phyloP scores from a whole-genome alignment of 2,888 invertebrate species.

The Torymus tubicola region DNA sequence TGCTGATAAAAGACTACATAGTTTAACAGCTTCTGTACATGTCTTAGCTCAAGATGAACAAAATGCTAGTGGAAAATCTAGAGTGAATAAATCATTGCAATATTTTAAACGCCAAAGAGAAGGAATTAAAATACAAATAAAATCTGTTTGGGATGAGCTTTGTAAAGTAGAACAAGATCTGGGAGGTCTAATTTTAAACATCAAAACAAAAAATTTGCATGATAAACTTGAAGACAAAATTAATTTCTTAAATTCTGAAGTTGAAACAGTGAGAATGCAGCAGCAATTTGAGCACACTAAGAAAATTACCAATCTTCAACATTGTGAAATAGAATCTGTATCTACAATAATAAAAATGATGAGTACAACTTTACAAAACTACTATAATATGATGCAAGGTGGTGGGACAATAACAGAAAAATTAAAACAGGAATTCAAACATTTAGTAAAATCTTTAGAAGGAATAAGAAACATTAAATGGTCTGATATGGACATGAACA shows the following conservation, averaged over 20 bases:
- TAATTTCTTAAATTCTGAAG: conserved; percentile 62
- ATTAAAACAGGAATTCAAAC: conserved; percentile 79
- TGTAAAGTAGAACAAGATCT: conserved; percentile 66
- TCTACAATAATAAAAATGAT: conserved; percentile 78
- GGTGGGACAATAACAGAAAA: conserved; percentile 80
- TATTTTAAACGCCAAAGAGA: conserved; percentile 72
- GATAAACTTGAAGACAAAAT: conserved; percentile 64
- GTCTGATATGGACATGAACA: conserved; percentile 77
- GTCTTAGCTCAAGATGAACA: conserved; percentile 64
- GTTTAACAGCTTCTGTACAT: conserved; percentile 67
- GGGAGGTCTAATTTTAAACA: conserved; percentile 59
- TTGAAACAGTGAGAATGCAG: conserved; percentile 68
- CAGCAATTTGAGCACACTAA: conserved; percentile 76
- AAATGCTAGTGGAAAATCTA: conserved; percentile 72
- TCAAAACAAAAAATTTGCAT: conserved; percentile 63
- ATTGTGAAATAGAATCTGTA: conserved; percentile 78
- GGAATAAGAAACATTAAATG: conserved; percentile 81
- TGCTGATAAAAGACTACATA: conserved; percentile 71
- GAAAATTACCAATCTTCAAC: conserved; percentile 76
- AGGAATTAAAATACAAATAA: conserved; percentile 67
- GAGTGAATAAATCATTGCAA: conserved; percentile 71
- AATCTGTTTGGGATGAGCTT: conserved; percentile 69
- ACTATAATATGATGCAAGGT: conserved; percentile 80
- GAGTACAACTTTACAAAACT: conserved; percentile 79
- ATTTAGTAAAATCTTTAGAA: conserved; percentile 80